Conservation (phyloP, 1,140 invertebrate genomes). For the Ceratoteleas bidentatus region DNA sequence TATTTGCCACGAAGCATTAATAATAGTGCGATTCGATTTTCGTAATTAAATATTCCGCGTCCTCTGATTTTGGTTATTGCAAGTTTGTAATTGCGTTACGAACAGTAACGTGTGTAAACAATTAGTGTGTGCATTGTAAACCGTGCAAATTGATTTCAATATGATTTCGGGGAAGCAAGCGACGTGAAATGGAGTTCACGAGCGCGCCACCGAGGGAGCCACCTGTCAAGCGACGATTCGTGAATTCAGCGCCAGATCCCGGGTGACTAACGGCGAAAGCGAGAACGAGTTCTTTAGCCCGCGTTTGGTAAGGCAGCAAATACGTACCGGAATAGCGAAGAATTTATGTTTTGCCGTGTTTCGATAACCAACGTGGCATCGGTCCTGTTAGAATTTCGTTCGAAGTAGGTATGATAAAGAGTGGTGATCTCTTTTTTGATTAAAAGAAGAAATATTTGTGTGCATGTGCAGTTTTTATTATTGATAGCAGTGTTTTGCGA, state of each 20-base stretch:
- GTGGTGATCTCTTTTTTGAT: no score
- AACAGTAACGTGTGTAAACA: conserved; percentile 22
- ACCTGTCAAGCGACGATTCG: conserved; percentile 63
- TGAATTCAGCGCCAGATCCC: conserved; percentile 74
- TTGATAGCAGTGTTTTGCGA: no score
- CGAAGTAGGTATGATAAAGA: conserved; percentile 1
- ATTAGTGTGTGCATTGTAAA: conserved; percentile 17
- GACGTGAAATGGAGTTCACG: conserved; percentile 57
- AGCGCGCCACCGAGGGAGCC: conserved; percentile 71
- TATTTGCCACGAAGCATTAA: conserved; percentile 14
- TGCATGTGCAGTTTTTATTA: no score
- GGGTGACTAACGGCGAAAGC: conserved; percentile 69
- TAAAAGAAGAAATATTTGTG: no score
- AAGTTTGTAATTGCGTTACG: conserved; percentile 25
- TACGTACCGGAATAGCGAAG: neutral
- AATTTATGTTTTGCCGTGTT: conserved; percentile 43
- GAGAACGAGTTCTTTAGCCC: conserved; percentile 71
- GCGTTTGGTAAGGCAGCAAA: conserved; percentile 74
- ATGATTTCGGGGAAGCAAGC: conserved; percentile 48
- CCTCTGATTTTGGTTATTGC: conserved; percentile 17
- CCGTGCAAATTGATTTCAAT: conserved; percentile 53
- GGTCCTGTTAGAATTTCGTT: neutral
- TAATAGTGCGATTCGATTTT: conserved; percentile 8
- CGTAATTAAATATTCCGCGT: conserved; percentile 6
- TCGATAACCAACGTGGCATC: conserved; percentile 34